A percentile compares a stretch with the other conserved stretches of the same genome.
Conservation (phyloP, 2,113 vertebrate genomes). For the Otis tarda region DNA sequence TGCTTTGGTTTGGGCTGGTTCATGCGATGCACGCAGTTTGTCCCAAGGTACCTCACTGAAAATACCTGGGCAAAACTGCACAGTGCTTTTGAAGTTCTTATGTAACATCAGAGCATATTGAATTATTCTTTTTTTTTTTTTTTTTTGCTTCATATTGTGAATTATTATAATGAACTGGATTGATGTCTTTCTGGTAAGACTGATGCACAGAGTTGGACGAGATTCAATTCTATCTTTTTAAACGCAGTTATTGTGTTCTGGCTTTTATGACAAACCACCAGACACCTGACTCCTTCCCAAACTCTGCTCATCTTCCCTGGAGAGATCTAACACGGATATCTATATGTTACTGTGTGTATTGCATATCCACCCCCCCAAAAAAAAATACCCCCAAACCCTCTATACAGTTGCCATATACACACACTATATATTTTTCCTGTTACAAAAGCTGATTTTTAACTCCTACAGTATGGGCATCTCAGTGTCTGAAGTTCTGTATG, state of each 20-base stretch:
- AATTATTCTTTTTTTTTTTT: neutral
- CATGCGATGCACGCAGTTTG: neutral
- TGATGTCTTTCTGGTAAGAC: neutral
- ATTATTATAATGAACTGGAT: neutral
- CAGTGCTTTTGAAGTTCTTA: neutral
- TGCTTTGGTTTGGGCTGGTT: constrained; percentile 2
- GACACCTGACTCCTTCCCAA: neutral
- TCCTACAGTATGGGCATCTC: neutral
- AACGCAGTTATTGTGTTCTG: neutral
- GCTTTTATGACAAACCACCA: neutral
- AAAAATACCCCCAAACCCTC: too few relatives aligned
- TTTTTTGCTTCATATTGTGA: neutral
- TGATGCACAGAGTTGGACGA: neutral
- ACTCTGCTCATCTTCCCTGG: neutral
- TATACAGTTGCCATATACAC: neutral
- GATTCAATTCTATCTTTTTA: constrained; percentile 3
- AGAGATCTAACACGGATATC: neutral
- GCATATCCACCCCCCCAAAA: too few relatives aligned
- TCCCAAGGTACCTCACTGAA: neutral
- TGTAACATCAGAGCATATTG: neutral
- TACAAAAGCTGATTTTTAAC: neutral
- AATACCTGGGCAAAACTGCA: neutral
- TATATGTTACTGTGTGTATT: neutral
- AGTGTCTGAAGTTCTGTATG: neutral
- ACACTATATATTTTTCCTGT: neutral